Conservation (phyloP, 2,797 vertebrate genomes). For the Esox lucius region DNA sequence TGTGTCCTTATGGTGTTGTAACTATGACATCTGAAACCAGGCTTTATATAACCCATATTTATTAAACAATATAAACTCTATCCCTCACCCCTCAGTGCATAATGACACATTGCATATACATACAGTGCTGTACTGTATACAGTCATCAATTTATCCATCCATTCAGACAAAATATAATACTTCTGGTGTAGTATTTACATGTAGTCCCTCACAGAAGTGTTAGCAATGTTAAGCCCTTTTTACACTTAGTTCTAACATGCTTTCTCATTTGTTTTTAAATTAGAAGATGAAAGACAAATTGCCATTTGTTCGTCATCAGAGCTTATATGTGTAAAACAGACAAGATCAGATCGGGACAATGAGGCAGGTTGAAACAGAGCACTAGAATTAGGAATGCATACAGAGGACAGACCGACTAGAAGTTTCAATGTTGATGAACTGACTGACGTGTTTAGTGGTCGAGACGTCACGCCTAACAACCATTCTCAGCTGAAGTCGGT, state of each 20-base stretch:
- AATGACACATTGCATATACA: slow-evolving; percentile 17
- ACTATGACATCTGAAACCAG: neutral
- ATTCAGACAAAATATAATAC: slow-evolving; percentile 15
- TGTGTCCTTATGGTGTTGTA: neutral
- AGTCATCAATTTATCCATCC: slow-evolving; percentile 16
- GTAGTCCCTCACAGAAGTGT: slow-evolving; percentile 8
- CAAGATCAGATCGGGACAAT: no score
- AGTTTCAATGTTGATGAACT: neutral
- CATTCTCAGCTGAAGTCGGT: neutral
- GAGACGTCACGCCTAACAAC: neutral
- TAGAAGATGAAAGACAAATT: no score
- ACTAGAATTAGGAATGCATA: neutral
- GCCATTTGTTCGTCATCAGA: no score
- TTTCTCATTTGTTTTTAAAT: no score
- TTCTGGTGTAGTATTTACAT: slow-evolving; percentile 58
- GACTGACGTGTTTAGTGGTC: neutral
- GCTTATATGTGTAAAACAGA: no score
- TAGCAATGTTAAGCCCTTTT: no score
- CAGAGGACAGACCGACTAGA: neutral
- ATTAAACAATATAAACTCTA: slow-evolving; percentile 36
- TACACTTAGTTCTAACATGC: no score
- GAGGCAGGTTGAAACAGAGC: no score
- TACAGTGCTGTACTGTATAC: slow-evolving; percentile 38
- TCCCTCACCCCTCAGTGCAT: neutral
- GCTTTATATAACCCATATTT: slow-evolving; percentile 24